Evolutionary conservation across 2,113 vertebrate genomes (phyloP), one percentile per base, ranked within the genome.

Genomic region (Prunella fulvescens): DNA sequence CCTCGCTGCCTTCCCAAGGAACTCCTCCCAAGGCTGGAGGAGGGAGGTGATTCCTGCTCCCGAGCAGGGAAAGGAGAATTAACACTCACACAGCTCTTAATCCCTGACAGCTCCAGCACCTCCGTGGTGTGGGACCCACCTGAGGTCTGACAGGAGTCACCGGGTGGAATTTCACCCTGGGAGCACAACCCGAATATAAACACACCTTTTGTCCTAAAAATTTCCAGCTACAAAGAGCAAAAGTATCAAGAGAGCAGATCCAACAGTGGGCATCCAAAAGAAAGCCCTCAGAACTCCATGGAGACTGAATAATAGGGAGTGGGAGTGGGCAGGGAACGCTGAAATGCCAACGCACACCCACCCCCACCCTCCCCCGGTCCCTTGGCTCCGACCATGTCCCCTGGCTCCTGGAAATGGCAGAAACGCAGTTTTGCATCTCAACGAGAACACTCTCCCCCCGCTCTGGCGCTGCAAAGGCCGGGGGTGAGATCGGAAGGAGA

Each of bases 391-490:
- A 4, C 45, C 60, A 0, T 0, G 7, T 28, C 92, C 76, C 80
- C 5, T 35, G 45, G 81, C 88, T 64, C 73, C 91, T 72, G 88
- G 35, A 95, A 94, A 95, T 54, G 90, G 81, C 95, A 96, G 26
- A 14, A 60, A 60, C 12, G 57, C 57, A 60, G 57, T 20, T 91
- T 4, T 87, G 92, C 87, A 85, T 85, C 74, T 35, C 48, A 83
- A 66, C 64, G 2, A 15, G n/a, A 45, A 5, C 2, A 0, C 8
- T 8, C 56, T 47, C 3, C 1, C 56, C 51, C 89, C 2, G 10
- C 61, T 42, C 86, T 1, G 60, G 8, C 25, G n/a, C 91, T 29
- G 64, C 58, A 50, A 29, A 86, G 69, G 76, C 37, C 70, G 8
- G 4, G 2, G 54, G 58, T 48, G 76, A 80, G 28, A 65, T 66